phyloP scores from a whole-genome alignment of 2,113 vertebrate genomes.

The Rhinolophus sinicus region DNA sequence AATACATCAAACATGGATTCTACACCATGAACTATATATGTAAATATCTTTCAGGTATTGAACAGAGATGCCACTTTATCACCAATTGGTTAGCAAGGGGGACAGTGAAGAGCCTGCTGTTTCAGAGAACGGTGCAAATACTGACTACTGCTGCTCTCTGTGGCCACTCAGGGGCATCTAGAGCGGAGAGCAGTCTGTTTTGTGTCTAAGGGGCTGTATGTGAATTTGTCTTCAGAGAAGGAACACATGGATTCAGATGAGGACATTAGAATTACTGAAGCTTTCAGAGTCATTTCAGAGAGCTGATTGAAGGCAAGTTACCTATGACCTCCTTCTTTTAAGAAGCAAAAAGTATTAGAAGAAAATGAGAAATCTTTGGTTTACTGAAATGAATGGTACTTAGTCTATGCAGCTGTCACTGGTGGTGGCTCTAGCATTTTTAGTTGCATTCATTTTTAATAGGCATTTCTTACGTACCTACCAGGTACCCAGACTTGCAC shows the following conservation, averaged over 20 bases:
- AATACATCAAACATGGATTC: neutral
- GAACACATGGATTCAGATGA: neutral
- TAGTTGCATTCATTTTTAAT: neutral
- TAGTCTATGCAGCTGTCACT: neutral
- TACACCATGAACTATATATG: neutral
- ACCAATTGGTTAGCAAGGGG: neutral
- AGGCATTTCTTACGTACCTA: neutral
- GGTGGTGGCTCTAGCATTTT: neutral
- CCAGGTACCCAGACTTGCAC: neutral
- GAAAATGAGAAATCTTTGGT: neutral
- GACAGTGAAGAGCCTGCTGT: neutral
- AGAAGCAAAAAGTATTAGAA: neutral
- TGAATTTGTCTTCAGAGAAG: conserved; percentile 59
- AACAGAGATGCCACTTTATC: neutral
- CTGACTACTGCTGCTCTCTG: neutral
- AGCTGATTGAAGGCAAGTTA: neutral
- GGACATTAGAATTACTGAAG: neutral
- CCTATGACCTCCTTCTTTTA: neutral
- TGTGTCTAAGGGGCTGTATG: neutral
- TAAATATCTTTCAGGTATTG: neutral
- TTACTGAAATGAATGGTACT: neutral
- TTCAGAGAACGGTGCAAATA: neutral
- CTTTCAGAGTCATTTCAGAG: neutral
- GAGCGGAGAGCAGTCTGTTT: neutral
- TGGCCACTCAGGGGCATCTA: neutral